These are phyloP conservation scores for Elegia similella DNA, from an alignment of 2,888 invertebrate genomes.

Conservation along the genomic window DNA sequence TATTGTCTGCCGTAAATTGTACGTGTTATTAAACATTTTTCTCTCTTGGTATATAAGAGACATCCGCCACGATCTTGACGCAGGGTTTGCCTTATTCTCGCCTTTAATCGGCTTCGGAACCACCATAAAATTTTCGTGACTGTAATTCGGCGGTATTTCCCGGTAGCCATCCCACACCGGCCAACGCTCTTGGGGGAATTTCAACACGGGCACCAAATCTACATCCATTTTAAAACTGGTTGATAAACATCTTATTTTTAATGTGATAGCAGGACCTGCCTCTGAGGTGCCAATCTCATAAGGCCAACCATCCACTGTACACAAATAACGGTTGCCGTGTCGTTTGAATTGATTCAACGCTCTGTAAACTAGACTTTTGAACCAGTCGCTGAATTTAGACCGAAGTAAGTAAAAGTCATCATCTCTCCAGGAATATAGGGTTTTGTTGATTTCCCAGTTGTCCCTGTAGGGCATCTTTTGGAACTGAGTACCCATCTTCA, in stretches of 20 bases:
- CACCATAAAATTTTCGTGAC: conserved; percentile 5
- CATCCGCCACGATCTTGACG: conserved; percentile 71
- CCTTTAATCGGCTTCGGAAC: conserved; percentile 49
- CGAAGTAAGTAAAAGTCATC: conserved; percentile 60
- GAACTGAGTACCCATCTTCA: conserved; percentile 61
- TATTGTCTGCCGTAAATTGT: conserved; percentile 61
- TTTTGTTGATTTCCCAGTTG: conserved; percentile 53
- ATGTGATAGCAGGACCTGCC: conserved; percentile 80
- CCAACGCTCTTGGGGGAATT: conserved; percentile 66
- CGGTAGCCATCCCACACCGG: conserved; percentile 43
- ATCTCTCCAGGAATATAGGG: conserved; percentile 63
- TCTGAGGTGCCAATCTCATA: conserved; percentile 49
- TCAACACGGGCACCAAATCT: conserved; percentile 79
- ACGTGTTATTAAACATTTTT: conserved; percentile 57
- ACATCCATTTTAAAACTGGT: conserved; percentile 56
- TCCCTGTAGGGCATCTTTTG: conserved; percentile 40
- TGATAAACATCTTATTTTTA: conserved; percentile 46
- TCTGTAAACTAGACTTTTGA: conserved; percentile 69
- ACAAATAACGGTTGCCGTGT: not conserved
- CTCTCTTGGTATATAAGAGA: conserved; percentile 79
- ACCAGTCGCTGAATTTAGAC: conserved; percentile 75
- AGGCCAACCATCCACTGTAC: conserved; percentile 54
- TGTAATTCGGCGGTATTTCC: conserved; percentile 30
- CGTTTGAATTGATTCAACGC: conserved; percentile 54
- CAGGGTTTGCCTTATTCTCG: conserved; percentile 29